Conservation (phyloP, 1,140 invertebrate species). For the Penaeus japonicus region DNA sequence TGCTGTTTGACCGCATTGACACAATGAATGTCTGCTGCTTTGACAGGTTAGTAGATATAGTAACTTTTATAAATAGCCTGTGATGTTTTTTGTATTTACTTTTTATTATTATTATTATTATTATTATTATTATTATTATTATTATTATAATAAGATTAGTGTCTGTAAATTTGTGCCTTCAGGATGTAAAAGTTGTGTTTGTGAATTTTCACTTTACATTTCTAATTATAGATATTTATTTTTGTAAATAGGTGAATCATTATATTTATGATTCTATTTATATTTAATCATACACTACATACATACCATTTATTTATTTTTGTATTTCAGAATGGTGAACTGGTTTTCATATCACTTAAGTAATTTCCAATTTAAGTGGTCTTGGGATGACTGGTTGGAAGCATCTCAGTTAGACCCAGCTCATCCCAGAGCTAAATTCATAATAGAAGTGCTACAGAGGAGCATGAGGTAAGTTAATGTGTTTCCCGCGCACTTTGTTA, state of each 20-base stretch:
- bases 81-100: slow-evolving; percentile 49
- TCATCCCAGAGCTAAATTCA: slow-evolving; percentile 95
- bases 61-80: slow-evolving; percentile 45
- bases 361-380: slow-evolving; percentile 99
- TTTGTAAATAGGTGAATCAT: too few species aligned
- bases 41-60: slow-evolving; percentile 74
- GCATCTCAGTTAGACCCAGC: slow-evolving; percentile 85
- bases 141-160: too few species aligned
- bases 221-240: too few species aligned
- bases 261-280: too few species aligned
- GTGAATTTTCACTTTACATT: too few species aligned
- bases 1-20: slow-evolving; percentile 94
- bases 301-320: slow-evolving; percentile 1
- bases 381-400: slow-evolving; percentile 95
- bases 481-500: not conserved
- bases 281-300: too few species aligned
- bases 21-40: slow-evolving; percentile 97
- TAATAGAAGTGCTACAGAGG: slow-evolving; percentile 90
- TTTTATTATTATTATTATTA: not conserved
- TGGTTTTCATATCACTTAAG: slow-evolving; percentile 99
- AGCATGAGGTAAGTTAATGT: slow-evolving; percentile 76
- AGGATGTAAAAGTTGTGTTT: too few species aligned
- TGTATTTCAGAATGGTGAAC: slow-evolving; percentile 77
- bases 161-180: too few species aligned
- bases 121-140: too few species aligned